Evolutionary conservation across 2,113 vertebrate genomes (phyloP).

Genomic region (Lophochroa leadbeateri): DNA sequence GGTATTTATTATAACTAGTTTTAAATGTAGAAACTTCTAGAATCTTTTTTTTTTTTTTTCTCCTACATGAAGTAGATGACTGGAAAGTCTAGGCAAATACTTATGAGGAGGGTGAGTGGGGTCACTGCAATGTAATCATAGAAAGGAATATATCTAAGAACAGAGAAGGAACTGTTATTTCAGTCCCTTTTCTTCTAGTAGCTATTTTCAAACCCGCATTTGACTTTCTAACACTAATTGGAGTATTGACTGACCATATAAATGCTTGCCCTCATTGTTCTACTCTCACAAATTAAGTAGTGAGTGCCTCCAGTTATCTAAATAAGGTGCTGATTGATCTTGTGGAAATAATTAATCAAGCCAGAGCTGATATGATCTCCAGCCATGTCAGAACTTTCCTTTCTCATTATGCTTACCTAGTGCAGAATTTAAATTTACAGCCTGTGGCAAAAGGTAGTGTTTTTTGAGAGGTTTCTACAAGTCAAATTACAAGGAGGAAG

Average conservation of each 20-base stretch:
- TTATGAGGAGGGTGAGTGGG: not conserved
- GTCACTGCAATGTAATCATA: not conserved
- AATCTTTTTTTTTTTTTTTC: not conserved
- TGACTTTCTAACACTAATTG: constrained; percentile 63
- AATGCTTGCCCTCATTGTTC: constrained; percentile 52
- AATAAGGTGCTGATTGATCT: constrained; percentile 65
- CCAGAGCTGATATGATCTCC: constrained; percentile 66
- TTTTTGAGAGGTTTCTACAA: constrained; percentile 62
- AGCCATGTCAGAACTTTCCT: constrained; percentile 59
- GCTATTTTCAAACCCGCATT: constrained; percentile 11
- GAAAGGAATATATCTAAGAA: not conserved
- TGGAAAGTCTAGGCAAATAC: not conserved
- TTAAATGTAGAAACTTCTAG: not conserved
- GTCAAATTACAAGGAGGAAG: constrained; percentile 56
- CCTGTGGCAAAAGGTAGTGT: constrained; percentile 56
- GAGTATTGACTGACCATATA: constrained; percentile 60
- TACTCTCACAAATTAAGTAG: constrained; percentile 66
- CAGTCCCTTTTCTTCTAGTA: not conserved
- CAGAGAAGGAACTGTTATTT: not conserved
- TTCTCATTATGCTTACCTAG: constrained; percentile 57
- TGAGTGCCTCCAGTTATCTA: constrained; percentile 65
- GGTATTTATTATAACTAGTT: not conserved
- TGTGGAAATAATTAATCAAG: constrained; percentile 71
- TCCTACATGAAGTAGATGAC: not conserved
- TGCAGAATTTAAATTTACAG: constrained; percentile 66